Percentiles rank a stretch among this genome's conserved stretches.
phyloP scores from a whole-genome alignment of 2,888 invertebrate species.

The Sphinx pinastri region DNA sequence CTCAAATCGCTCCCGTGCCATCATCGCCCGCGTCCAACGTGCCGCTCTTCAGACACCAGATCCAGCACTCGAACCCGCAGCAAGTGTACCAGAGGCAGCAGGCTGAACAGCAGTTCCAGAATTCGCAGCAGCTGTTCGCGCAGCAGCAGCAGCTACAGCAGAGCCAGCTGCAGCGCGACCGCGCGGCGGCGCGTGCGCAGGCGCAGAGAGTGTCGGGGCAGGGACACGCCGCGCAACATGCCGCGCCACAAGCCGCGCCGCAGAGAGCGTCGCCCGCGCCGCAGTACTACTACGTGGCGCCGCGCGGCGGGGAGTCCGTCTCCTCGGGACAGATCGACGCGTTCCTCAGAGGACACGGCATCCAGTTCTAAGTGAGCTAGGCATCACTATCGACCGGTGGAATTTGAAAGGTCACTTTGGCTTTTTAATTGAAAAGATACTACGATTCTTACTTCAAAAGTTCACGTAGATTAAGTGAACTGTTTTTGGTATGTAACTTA shows the following conservation, averaged over 20 bases:
- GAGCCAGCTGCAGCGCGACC: conserved; percentile 85
- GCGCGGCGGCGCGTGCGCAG: conserved; percentile 81
- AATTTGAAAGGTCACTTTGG: conserved; percentile 29
- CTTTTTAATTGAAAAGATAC: too few species aligned
- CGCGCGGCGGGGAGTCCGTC: conserved; percentile 72
- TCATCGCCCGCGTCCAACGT: conserved; percentile 58
- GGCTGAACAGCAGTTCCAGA: conserved; percentile 84
- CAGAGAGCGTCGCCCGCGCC: conserved; percentile 53
- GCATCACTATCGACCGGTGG: conserved; percentile 50
- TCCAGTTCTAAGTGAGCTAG: conserved; percentile 80
- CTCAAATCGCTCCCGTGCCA: conserved; percentile 80
- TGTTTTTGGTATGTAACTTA: too few species aligned
- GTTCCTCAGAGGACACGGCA: conserved; percentile 89
- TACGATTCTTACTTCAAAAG: too few species aligned
- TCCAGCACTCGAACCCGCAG: conserved; percentile 73
- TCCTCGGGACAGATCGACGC: conserved; percentile 91
- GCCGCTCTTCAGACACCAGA: conserved; percentile 79
- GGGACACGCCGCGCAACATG: conserved; percentile 63
- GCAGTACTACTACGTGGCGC: conserved; percentile 86
- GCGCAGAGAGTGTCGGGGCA: conserved; percentile 68
- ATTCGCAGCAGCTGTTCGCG: conserved; percentile 86
- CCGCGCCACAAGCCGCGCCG: conserved; percentile 51
- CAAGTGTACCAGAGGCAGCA: conserved; percentile 85
- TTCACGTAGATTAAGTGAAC: too few species aligned
- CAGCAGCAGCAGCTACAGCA: conserved; percentile 88